phyloP scores from a whole-genome alignment of 1,140 invertebrate species.

The Chlorops oryzae region DNA sequence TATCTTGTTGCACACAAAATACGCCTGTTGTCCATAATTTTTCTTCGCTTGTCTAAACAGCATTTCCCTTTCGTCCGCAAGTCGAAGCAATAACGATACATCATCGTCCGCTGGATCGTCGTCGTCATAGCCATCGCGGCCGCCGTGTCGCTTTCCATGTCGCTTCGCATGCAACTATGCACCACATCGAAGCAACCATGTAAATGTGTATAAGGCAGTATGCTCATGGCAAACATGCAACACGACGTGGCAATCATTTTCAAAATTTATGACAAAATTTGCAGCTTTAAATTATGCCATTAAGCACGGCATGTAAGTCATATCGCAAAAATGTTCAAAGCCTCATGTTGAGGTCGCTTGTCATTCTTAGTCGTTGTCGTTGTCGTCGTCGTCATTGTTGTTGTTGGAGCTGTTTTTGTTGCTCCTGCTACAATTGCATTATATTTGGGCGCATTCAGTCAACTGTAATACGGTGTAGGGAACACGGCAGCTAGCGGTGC shows the following conservation, averaged over 20 bases:
- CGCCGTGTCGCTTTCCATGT: too few species aligned
- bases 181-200: too few species aligned
- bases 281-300: slow-evolving; percentile 49
- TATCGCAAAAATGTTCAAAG: slow-evolving; percentile 40
- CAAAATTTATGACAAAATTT: slow-evolving; percentile 49
- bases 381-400: slow-evolving; percentile 1
- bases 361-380: slow-evolving; percentile 7
- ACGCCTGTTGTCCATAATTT: too few species aligned
- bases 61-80: too few species aligned
- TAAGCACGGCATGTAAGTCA: slow-evolving; percentile 48
- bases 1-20: too few species aligned
- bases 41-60: too few species aligned
- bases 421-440: background rate
- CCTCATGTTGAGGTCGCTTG: background rate
- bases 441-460: background rate
- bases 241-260: slow-evolving; percentile 23
- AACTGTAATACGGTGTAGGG: background rate
- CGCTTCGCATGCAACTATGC: too few species aligned
- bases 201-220: too few species aligned
- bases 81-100: too few species aligned
- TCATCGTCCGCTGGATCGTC: too few species aligned
- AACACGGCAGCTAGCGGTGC: slow-evolving; percentile 1
- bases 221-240: too few species aligned
- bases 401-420: slow-evolving; percentile 1
- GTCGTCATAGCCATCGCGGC: too few species aligned